Conservation (phyloP, 1,140 invertebrate species). For the Mycetomoellerius zeteki region DNA sequence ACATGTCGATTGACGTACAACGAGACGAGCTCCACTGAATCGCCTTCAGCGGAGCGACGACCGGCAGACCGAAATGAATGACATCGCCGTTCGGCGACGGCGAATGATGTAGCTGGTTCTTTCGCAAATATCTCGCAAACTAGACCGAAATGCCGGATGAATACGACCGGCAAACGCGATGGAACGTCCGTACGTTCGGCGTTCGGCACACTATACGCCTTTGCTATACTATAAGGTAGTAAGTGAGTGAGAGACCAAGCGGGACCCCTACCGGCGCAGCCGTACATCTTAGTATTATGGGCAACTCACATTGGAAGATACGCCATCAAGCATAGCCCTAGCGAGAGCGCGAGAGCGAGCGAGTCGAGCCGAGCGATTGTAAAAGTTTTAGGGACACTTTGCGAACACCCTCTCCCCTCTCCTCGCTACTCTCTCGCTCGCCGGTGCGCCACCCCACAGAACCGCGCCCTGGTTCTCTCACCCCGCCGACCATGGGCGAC, state of each 20-base stretch:
- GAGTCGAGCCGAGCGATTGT: constrained; percentile 88
- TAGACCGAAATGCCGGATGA: constrained; percentile 69
- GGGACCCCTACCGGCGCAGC: constrained; percentile 89
- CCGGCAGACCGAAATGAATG: constrained; percentile 14
- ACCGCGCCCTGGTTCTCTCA: constrained; percentile 79
- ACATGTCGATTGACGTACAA: constrained; percentile 17
- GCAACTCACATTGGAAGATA: constrained; percentile 93
- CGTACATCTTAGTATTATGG: constrained; percentile 92
- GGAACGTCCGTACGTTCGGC: constrained; percentile 75
- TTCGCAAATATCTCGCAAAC: constrained; percentile 47
- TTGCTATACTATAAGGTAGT: constrained; percentile 86
- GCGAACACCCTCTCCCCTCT: constrained; percentile 86
- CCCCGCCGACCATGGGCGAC: constrained; percentile 68
- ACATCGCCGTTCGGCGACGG: not conserved
- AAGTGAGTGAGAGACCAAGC: constrained; percentile 78
- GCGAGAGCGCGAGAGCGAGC: constrained; percentile 87
- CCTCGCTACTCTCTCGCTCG: constrained; percentile 74
- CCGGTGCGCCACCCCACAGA: constrained; percentile 66
- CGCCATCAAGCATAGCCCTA: constrained; percentile 93
- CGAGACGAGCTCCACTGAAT: not conserved
- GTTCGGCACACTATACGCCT: constrained; percentile 85
- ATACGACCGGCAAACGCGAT: constrained; percentile 78
- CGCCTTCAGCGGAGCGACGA: constrained; percentile 19
- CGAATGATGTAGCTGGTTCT: constrained; percentile 14
- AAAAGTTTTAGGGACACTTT: constrained; percentile 90